Base-by-base conservation (phyloP, 2,797 vertebrate species). In the Trachops cirrhosus region DNA sequence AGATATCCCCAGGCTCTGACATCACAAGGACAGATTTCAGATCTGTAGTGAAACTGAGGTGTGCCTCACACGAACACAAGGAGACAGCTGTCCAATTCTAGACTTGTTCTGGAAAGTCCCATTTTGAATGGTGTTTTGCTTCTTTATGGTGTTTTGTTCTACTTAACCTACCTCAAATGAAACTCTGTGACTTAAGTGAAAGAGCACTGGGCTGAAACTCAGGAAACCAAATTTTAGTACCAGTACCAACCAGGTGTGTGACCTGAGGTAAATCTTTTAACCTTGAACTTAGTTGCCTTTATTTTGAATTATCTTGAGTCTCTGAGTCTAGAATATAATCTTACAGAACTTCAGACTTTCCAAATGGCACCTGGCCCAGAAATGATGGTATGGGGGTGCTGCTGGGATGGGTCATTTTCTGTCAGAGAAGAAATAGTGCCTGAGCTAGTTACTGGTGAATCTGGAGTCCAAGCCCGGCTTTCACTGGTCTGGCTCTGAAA, bases 61-160 rank as follows among this genome's bases (percentile, higher is more conserved):
- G 75, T 89, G 88, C 46, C 94, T 95, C 37, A 1, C 62, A 59
- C 24, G 37, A 90, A 93, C 89, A 75, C 80, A 67, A 46, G 59
- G 86, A 96, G 93, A 93, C 88, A 87, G 75, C 86, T 80, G 46
- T 92, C 94, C 91, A 95, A 59, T 86, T 96, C 75, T 73, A 89
- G 91, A n/a, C 93, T 77, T 62, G 71, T 52, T 78, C 79, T 95
- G 96, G 97, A 97, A 97, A 98, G 97, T 91, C 97, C 95, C 92
- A 5, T 73, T 86, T 84, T 94, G 62, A 94, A 94, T 95, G 52
- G 91, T n/a, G n/a, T n/a, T 95, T 94, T 92, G 88, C 77, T 95
- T 95, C 87, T 93, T 93, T 79, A 34, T 1, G 24, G 46, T 80
- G 68, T 94, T 95, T 79, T 97, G 95, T 94, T 95, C 75, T 79